Evolutionary conservation across 2,797 vertebrate genomes (phyloP), one percentile per base, ranked within the genome.

Genomic region (Phrynocephalus guinanensis): DNA sequence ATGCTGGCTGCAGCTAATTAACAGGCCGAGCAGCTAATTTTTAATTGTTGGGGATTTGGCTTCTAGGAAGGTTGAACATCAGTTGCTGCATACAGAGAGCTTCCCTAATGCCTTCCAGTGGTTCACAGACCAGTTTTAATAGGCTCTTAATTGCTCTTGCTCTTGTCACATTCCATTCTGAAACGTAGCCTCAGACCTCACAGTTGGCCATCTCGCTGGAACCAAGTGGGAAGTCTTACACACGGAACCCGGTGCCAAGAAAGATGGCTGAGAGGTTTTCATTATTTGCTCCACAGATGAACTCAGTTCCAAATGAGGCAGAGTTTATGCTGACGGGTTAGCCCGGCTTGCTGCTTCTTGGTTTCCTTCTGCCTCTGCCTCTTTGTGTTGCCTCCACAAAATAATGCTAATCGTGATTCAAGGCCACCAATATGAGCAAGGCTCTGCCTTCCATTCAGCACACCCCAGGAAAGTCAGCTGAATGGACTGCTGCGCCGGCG

Each of bases 221-320:
- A 89, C 30, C 30, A 44, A n/a, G 52, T 7, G 60, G 83, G 38
- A 84, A 83, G 66, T 20, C 70, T 85, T 87, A 30, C 88, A 78
- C 84, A 83, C 2, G 79, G 83, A 85, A 90, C 66, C 16, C 44
- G 68, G 50, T 2, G 0, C 66, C 67, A 56, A 56, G 90, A 84
- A 91, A 94, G 91, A 93, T 94, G 93, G 87, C 67, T 83, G 78
- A 73, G 89, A 87, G 80, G 89, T 87, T 92, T 92, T 88, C 81
- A 93, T 91, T 83, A 88, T 93, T 94, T 94, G 89, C 83, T 90
- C 88, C 90, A 90, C 88, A 92, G 80, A 93, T 91, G 76, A 92
- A 89, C 52, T 66, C 68, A 60, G 86, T 87, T 82, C 89, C 90
- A 92, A 89, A 93, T 67, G 86, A 93, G 89, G 33, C 60, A 68